Evolutionary conservation across 2,888 invertebrate genomes (phyloP), one percentile per base, ranked within the genome.

Genomic region (Conops quadrifasciatus): DNA sequence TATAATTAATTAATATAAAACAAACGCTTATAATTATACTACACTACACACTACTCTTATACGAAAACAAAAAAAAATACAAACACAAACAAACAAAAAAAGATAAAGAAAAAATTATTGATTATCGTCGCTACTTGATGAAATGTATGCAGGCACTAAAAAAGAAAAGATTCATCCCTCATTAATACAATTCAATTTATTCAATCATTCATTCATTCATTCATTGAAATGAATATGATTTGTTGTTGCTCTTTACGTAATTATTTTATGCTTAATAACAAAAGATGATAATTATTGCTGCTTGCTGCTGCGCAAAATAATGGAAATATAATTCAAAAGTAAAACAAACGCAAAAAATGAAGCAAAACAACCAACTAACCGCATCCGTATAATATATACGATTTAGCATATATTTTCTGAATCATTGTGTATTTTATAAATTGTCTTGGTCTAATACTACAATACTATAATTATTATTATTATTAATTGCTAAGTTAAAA

Each of bases 1-100:
- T 74, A 74, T 73, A 74, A 78, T 75, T 75, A 76, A 77, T 75
- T 36, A 30, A 67, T 67, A 51, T 77, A 77, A 77, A 70, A 71
- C 58, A 72, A 67, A 71, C 72, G 72, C 72, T 72, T 74, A 72
- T 72, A 72, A 72, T 73, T 70, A 66, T 73, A 71, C 67, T 67
- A 67, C 47, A 60, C 26, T 56, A 56, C 13, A 56, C 15, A 13
- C 3, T 36, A 13, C 56, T 56, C 13, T n/a, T 19, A 65, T 65
- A 26, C 47, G 26, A 49, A 49, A 36, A 36, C 36, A 36, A 36
- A 36, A 36, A 36, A 4, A 36, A 36, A 36, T 7, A 36, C 5
- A 36, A 36, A 36, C 36, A 36, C 5, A 36, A 36, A 36, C 36
- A 36, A 36, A n/a, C n/a, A n/a, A n/a, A n/a, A n/a, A n/a, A n/a